Conservation (phyloP, 2,888 invertebrate species). For the Kuschelorhynchus macadamiae region DNA sequence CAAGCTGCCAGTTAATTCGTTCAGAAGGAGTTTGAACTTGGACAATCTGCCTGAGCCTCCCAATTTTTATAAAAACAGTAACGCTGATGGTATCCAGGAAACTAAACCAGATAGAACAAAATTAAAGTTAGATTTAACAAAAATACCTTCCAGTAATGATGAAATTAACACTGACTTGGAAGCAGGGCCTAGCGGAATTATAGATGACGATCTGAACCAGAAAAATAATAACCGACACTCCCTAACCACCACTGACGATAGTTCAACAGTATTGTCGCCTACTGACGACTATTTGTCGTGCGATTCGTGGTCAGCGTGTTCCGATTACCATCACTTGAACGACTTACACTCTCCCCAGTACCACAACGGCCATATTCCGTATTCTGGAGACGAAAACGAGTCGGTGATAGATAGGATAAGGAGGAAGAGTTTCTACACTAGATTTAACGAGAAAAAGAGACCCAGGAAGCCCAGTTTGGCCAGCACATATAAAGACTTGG, state of each 20-base stretch:
- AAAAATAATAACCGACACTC: slow-evolving; percentile 51
- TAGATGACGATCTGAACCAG: slow-evolving; percentile 2
- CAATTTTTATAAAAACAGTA: slow-evolving; percentile 52
- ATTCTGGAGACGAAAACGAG: slow-evolving; percentile 71
- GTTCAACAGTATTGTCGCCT: slow-evolving; percentile 72
- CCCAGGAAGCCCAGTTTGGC: slow-evolving; percentile 78
- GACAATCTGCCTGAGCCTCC: slow-evolving; percentile 60
- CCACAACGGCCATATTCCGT: slow-evolving; percentile 62
- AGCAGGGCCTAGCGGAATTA: slow-evolving; percentile 23
- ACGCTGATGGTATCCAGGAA: slow-evolving; percentile 47
- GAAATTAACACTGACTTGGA: slow-evolving; percentile 46
- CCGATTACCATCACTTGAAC: slow-evolving; percentile 67
- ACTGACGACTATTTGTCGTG: slow-evolving; percentile 72
- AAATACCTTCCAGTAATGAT: slow-evolving; percentile 49
- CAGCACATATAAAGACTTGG: slow-evolving; percentile 63
- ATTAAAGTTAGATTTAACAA: slow-evolving; percentile 76
- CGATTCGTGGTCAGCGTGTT: slow-evolving; percentile 79
- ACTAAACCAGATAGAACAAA: slow-evolving; percentile 67
- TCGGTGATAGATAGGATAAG: slow-evolving; percentile 89
- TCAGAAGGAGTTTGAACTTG: slow-evolving; percentile 65
- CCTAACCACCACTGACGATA: slow-evolving; percentile 64
- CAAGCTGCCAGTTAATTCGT: slow-evolving; percentile 65
- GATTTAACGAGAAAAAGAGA: slow-evolving; percentile 88
- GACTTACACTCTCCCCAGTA: slow-evolving; percentile 66
- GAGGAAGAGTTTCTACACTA: slow-evolving; percentile 89